phyloP scores from a whole-genome alignment of 2,113 vertebrate species.

The Pseudolaguvia tuberculata region DNA sequence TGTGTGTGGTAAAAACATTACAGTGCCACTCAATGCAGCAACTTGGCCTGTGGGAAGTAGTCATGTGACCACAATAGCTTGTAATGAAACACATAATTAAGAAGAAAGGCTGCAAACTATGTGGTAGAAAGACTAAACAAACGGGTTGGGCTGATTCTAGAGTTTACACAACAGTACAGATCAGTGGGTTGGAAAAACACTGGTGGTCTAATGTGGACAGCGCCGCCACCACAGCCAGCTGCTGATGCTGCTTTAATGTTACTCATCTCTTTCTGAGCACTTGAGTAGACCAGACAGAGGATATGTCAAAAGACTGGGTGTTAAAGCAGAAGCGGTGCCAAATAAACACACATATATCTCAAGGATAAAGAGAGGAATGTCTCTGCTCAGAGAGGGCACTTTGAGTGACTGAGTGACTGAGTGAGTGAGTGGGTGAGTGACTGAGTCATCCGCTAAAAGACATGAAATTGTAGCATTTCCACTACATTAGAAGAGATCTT shows the following conservation, averaged over 20 bases:
- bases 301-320: constrained; percentile 2
- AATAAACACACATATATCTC: constrained; percentile 11
- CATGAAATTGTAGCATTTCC: not conserved
- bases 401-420: not conserved
- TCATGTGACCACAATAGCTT: constrained; percentile 34
- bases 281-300: constrained; percentile 15
- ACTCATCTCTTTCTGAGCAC: not conserved
- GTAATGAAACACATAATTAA: constrained; percentile 32
- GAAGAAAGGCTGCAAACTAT: constrained; percentile 6
- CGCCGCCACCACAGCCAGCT: not conserved
- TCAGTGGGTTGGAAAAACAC: constrained; percentile 20
- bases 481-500: not conserved
- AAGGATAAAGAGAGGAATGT: constrained; percentile 17
- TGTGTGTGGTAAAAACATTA: not conserved
- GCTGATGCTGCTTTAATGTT: constrained; percentile 22
- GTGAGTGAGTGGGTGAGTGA: not conserved
- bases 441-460: no score
- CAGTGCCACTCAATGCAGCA: not conserved
- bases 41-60: not conserved
- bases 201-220: constrained; percentile 18
- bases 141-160: not conserved
- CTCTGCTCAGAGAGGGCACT: not conserved
- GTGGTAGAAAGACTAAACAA: constrained; percentile 20
- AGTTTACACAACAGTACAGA: constrained; percentile 32
- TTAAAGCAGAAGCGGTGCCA: not conserved